Evolutionary conservation across 2,888 invertebrate species (phyloP), one percentile per base, ranked within the genome.

Genomic region (Aphidius colemani): DNA sequence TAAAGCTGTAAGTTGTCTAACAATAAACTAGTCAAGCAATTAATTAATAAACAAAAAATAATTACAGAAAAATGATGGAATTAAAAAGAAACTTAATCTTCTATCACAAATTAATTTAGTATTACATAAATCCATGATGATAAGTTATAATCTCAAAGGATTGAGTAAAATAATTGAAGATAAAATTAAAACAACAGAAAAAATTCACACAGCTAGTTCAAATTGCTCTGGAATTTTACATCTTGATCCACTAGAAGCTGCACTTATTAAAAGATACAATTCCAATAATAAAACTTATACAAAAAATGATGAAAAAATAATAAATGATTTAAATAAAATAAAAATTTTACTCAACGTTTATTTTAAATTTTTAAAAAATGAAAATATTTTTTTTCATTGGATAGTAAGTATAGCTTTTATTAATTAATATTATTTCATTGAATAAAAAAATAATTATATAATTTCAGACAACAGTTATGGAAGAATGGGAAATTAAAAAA

Each of bases 351-450:
- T 76, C 18, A 73, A 76, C 41, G 68, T 63, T 4, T 69, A 72
- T 30, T 53, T 59, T 9, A 72, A 73, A 56, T 77, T 75, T 72
- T 66, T 11, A 13, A 74, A 69, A 49, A 70, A 61, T 7, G 64
- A 68, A n/a, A 67, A 69, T 50, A 53, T 73, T 6, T 77, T 75
- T 64, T 70, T 71, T 40, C 70, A 71, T 46, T 77, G 76, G 76
- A 75, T 76, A 72, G 77, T 76, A 53, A 53, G 48, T 13, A 13
- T 13, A 11, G 13, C 13, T 13, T 30, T 11, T 30, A 46, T 45
- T 18, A 18, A 18, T 58, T n/a, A 18, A 10, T 59, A 53, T 53
- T 53, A 13, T 30, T 9, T 46, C 13, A 9, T 46, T 18, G 39
- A 45, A 46, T 13, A 9, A 41, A 41, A 55, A 13, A 50, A 55